Evolutionary conservation across 2,888 invertebrate genomes (phyloP), one percentile per base, ranked within the genome.

Genomic region (Campoletis raptor): DNA sequence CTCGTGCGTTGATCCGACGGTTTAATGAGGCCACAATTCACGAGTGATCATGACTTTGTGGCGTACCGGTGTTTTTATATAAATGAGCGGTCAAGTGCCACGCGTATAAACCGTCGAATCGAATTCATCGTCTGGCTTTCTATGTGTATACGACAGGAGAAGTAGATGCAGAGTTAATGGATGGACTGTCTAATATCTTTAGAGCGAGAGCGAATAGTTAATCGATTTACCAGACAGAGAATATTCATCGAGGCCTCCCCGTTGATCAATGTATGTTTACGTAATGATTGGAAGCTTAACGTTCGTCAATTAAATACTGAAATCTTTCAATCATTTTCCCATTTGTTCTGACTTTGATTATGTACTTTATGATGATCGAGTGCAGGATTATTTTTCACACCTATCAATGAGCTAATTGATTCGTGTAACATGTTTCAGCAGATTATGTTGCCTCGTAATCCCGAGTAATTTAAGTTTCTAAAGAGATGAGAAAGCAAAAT

Each of bases 1-100:
- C 74, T 78, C 66, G 77, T 73, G 78, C 85, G 77, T 66, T 78
- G 73, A 81, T 82, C 78, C 73, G 72, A 78, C 73, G 37, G 69
- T 82, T 79, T 82, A 82, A 78, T 72, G 78, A 82, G 69, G 64
- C 24, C 40, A 42, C 42, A 30, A 82, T 57, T 79, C 74, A 61
- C 77, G 42, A 67, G 40, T 78, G 67, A 77, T 73, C 37, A 54
- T 52, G 66, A 30, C 54, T 67, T 48, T n/a, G 37, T 66, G 40
- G 54, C 69, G 57, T 57, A 74, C 78, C 73, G 12, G 18, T 21
- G 21, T 18, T 42, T 30, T 66, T 40, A 48, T 40, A 48, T 12
- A 24, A 66, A 66, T 21, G 40, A 18, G 42, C 24, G n/a, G 36
- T 66, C 30, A 40, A 48, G 10, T 66, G 36, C 48, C 66, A 48